Percentiles rank a stretch among this genome's conserved stretches.
phyloP scores from a whole-genome alignment of 2,797 vertebrate species.

The Squalus acanthias region DNA sequence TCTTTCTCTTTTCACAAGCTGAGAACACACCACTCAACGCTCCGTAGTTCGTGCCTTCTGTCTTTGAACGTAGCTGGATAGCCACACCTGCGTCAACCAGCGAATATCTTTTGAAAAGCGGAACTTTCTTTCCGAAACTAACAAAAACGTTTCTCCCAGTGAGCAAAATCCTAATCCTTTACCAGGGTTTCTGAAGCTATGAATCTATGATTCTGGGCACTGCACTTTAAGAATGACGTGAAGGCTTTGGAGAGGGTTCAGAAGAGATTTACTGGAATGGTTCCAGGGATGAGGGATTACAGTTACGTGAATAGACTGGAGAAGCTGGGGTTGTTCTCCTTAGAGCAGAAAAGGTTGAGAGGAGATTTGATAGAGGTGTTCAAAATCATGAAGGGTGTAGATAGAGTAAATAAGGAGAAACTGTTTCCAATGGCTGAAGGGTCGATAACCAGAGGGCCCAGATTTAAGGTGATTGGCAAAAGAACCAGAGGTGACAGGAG shows the following conservation, averaged over 20 bases:
- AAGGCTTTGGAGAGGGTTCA: background rate
- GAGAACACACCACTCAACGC: too few relatives aligned
- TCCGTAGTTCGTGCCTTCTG: too few relatives aligned
- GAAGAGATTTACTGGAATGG: background rate
- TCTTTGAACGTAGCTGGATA: background rate
- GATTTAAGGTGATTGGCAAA: background rate
- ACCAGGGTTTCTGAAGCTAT: background rate
- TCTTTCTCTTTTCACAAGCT: background rate
- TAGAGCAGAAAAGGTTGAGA: background rate
- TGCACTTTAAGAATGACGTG: background rate
- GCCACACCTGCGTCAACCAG: background rate
- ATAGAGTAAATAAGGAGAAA: too few relatives aligned
- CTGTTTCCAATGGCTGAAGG: background rate
- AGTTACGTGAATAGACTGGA: background rate
- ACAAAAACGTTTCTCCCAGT: background rate
- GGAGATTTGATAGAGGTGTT: background rate
- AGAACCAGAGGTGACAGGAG: background rate
- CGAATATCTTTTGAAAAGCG: background rate
- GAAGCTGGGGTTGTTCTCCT: background rate
- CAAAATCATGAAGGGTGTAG: background rate
- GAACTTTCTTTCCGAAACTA: background rate
- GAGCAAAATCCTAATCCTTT: background rate
- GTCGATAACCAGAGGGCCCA: background rate
- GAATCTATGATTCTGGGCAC: background rate
- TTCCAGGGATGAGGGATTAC: background rate